phyloP scores from a whole-genome alignment of 2,113 vertebrate genomes.

The Nerophis ophidion region DNA sequence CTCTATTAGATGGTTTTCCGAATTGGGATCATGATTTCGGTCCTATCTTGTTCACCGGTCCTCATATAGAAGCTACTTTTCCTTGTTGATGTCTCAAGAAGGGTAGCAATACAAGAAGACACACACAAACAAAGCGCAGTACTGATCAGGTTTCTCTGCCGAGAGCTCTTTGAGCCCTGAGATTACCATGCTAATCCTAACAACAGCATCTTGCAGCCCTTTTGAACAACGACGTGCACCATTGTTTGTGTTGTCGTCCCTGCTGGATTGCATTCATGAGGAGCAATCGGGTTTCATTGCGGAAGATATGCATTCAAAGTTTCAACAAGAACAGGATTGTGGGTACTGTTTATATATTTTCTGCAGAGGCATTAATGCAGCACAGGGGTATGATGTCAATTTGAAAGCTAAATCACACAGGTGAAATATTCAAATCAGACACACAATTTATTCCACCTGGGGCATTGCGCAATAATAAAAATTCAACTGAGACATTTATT shows the following conservation, averaged over 20 bases:
- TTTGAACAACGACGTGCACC: slow-evolving; percentile 55
- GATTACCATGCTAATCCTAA: slow-evolving; percentile 67
- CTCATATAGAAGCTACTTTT: too few species aligned
- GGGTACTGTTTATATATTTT: too few species aligned
- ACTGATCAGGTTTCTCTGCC: slow-evolving; percentile 52
- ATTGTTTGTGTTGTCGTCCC: slow-evolving; percentile 67
- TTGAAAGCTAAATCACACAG: slow-evolving; percentile 1
- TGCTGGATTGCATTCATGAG: slow-evolving; percentile 35
- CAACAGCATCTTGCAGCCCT: slow-evolving; percentile 50
- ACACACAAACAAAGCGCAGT: background rate
- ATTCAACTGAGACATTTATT: background rate
- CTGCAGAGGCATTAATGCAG: background rate
- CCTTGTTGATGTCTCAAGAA: too few species aligned
- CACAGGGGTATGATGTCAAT: slow-evolving; percentile 11
- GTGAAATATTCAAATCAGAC: background rate
- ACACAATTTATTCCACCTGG: background rate
- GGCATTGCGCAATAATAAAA: background rate
- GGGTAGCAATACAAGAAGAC: background rate
- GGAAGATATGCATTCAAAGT: background rate
- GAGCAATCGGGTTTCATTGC: background rate
- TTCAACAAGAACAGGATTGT: too few species aligned
- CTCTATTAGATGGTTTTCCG: too few species aligned
- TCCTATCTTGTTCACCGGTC: too few species aligned
- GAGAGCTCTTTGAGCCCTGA: slow-evolving; percentile 45
- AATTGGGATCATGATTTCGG: too few species aligned